Conservation (phyloP, 2,797 vertebrate species). For the Sylvilagus floridanus region DNA sequence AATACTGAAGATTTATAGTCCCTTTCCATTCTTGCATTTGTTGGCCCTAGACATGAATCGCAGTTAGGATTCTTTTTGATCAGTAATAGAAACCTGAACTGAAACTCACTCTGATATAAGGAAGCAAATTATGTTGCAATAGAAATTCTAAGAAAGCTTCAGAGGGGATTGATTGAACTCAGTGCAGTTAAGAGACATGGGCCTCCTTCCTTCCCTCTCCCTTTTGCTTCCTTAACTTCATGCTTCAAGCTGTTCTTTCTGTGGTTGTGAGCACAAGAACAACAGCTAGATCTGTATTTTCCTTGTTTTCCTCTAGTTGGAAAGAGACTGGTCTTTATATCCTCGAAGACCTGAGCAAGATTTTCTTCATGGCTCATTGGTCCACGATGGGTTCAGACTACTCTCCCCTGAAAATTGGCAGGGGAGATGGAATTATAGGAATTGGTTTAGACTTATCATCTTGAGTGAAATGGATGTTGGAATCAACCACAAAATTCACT, state of each 20-base stretch:
- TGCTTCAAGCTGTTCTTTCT: neutral
- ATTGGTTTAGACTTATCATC: neutral
- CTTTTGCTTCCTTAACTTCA: slow-evolving; percentile 16
- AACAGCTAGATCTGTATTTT: neutral
- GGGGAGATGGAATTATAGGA: neutral
- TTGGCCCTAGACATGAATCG: neutral
- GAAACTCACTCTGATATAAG: neutral
- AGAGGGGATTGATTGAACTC: neutral
- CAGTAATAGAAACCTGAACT: neutral
- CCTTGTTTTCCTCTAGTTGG: neutral
- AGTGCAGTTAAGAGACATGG: neutral
- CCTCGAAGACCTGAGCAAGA: neutral
- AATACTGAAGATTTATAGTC: neutral
- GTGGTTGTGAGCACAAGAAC: neutral
- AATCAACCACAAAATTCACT: neutral
- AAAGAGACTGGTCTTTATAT: neutral
- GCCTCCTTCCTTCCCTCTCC: neutral
- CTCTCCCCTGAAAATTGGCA: neutral
- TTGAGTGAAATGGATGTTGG: neutral
- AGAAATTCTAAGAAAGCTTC: neutral
- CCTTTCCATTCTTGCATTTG: neutral
- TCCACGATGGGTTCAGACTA: neutral
- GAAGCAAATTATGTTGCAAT: neutral
- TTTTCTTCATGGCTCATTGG: neutral
- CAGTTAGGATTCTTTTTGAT: slow-evolving; percentile 38